phyloP scores from a whole-genome alignment of 2,888 invertebrate genomes.

The Gibbula magus region DNA sequence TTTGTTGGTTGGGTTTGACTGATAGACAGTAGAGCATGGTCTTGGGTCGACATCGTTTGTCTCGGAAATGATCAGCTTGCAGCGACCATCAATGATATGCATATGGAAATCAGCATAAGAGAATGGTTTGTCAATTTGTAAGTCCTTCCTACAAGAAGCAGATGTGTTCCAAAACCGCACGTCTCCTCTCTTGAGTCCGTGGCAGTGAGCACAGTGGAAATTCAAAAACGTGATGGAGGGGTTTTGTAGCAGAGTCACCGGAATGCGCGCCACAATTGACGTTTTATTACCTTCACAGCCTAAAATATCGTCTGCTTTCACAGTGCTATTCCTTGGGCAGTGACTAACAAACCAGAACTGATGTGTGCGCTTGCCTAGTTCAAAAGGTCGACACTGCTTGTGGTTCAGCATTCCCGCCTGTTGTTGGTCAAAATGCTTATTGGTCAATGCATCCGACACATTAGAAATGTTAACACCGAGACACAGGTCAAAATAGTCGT shows the following conservation, averaged over 20 bases:
- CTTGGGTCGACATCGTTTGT: too few species aligned
- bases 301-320: neutral
- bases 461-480: constrained; percentile 14
- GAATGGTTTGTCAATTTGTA: too few species aligned
- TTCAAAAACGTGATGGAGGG: neutral
- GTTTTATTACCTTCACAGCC: neutral
- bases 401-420: too few species aligned
- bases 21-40: too few species aligned
- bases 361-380: too few species aligned
- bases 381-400: too few species aligned
- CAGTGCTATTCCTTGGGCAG: neutral
- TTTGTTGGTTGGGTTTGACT: too few species aligned
- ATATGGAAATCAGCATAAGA: too few species aligned
- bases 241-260: neutral
- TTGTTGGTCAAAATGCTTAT: neutral
- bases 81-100: too few species aligned
- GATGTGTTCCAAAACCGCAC: neutral
- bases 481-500: constrained; percentile 32
- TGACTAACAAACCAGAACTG: neutral
- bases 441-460: neutral
- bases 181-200: neutral
- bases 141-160: too few species aligned
- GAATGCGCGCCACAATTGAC: neutral
- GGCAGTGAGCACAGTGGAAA: neutral
- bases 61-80: too few species aligned